These are phyloP conservation scores for Varanus komodoensis DNA, from an alignment of 2,113 vertebrate species.

Conservation along the genomic window DNA sequence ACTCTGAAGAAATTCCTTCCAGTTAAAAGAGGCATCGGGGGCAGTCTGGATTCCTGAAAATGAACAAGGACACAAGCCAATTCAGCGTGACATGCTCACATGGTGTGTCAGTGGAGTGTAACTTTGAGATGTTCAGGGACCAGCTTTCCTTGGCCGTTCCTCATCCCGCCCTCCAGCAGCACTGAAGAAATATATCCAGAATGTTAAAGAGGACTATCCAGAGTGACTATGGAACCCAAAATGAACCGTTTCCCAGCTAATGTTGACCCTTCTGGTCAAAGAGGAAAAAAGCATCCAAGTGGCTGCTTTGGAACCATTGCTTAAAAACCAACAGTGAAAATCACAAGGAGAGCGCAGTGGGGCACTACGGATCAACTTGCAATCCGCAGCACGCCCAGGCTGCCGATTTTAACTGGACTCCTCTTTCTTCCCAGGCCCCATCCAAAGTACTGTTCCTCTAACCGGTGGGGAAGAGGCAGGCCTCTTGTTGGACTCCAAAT, in stretches of 20 bases:
- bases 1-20: slow-evolving; percentile 84
- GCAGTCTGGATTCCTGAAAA: slow-evolving; percentile 84
- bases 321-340: no score
- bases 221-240: no score
- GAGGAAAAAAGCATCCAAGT: no score
- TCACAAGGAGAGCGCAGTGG: not conserved
- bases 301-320: no score
- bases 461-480: not conserved
- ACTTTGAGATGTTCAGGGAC: no score
- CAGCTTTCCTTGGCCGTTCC: no score
- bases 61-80: not conserved
- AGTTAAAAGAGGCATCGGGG: slow-evolving; percentile 80
- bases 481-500: not conserved
- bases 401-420: not conserved
- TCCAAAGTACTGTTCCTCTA: not conserved
- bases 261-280: no score
- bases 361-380: not conserved
- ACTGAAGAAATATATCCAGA: no score
- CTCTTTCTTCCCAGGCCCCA: not conserved
- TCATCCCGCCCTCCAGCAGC: no score
- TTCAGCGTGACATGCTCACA: no score
- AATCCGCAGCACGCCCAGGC: rapidly evolving
- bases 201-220: no score
- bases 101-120: not conserved
- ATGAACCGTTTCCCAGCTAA: no score